These are phyloP conservation scores for Ennomos fuscantarius DNA, from an alignment of 2,888 invertebrate genomes.

Conservation along the genomic window DNA sequence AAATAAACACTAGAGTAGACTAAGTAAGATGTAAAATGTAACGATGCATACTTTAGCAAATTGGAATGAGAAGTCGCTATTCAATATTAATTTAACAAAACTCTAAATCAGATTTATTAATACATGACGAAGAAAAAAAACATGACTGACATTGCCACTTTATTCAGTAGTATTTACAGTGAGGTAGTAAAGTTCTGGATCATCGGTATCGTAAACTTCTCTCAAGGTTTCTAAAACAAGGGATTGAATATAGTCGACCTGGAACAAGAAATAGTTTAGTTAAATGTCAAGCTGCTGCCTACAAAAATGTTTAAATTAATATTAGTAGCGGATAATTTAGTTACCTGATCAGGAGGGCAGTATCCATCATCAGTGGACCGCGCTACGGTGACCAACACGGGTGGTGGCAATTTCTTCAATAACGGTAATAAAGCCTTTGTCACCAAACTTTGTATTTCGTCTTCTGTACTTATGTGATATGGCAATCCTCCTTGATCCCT, in stretches of 20 bases:
- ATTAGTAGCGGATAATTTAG: background rate
- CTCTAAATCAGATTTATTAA: background rate
- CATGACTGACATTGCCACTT: slow-evolving; percentile 3
- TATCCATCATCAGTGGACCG: slow-evolving; percentile 95
- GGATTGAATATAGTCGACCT: slow-evolving; percentile 92
- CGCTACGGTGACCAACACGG: slow-evolving; percentile 90
- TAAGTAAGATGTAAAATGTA: background rate
- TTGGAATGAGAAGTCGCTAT: slow-evolving; percentile 1
- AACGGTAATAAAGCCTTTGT: slow-evolving; percentile 84
- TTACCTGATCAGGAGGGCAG: slow-evolving; percentile 91
- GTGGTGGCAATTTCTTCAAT: slow-evolving; percentile 85
- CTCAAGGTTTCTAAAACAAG: slow-evolving; percentile 86
- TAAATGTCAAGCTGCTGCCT: too few relatives aligned
- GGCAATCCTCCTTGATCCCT: slow-evolving; percentile 94
- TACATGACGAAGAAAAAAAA: slow-evolving; percentile 2
- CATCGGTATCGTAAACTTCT: slow-evolving; percentile 77
- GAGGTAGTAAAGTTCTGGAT: slow-evolving; percentile 79
- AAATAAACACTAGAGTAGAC: background rate
- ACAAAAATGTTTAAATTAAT: too few relatives aligned
- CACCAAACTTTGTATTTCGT: slow-evolving; percentile 88
- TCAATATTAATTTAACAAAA: background rate
- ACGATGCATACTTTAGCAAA: slow-evolving; percentile 1
- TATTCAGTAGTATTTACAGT: slow-evolving; percentile 51
- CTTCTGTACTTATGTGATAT: slow-evolving; percentile 90
- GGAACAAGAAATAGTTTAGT: slow-evolving; percentile 42